Evolutionary conservation across 2,888 invertebrate genomes (phyloP).

Genomic region (Caenorhabditis auriculariae): DNA sequence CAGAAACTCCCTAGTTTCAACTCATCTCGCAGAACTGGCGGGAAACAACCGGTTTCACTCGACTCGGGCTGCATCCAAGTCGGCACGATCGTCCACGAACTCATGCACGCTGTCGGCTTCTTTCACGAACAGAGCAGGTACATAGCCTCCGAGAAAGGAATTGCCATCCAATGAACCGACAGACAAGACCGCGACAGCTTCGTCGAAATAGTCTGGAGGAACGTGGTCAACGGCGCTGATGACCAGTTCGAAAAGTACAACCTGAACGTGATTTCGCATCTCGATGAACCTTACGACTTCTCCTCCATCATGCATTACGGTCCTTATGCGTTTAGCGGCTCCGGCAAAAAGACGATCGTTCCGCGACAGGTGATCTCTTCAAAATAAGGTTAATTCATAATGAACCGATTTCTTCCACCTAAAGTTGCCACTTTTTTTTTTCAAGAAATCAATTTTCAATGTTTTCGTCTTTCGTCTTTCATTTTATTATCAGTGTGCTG

Average conservation of each 20-base stretch:
- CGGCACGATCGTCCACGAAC: conserved; percentile 49
- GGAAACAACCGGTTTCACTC: conserved; percentile 54
- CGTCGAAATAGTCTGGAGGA: conserved; percentile 64
- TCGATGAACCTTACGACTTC: conserved; percentile 54
- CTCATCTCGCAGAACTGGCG: conserved; percentile 46
- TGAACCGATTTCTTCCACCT: not conserved
- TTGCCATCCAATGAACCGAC: conserved; percentile 2
- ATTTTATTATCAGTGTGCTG: not conserved
- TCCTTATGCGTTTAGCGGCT: conserved; percentile 44
- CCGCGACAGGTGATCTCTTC: conserved; percentile 51
- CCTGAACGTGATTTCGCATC: conserved; percentile 57
- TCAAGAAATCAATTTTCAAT: too few species aligned
- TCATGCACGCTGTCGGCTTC: conserved; percentile 63
- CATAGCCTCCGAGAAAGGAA: not conserved
- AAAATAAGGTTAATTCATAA: not conserved
- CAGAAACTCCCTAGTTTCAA: too few species aligned
- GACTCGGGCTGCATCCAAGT: conserved; percentile 62
- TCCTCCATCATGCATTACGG: conserved; percentile 65
- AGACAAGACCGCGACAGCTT: conserved; percentile 66
- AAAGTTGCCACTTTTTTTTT: too few species aligned
- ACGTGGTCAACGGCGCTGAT: conserved; percentile 64
- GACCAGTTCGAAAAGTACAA: conserved; percentile 63
- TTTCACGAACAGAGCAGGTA: conserved; percentile 62
- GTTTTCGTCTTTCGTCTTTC: not conserved
- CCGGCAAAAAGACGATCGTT: conserved; percentile 62